Percentiles rank a stretch among this genome's conserved stretches.
phyloP scores from a whole-genome alignment of 1,140 invertebrate species.

The Watersipora subatra region DNA sequence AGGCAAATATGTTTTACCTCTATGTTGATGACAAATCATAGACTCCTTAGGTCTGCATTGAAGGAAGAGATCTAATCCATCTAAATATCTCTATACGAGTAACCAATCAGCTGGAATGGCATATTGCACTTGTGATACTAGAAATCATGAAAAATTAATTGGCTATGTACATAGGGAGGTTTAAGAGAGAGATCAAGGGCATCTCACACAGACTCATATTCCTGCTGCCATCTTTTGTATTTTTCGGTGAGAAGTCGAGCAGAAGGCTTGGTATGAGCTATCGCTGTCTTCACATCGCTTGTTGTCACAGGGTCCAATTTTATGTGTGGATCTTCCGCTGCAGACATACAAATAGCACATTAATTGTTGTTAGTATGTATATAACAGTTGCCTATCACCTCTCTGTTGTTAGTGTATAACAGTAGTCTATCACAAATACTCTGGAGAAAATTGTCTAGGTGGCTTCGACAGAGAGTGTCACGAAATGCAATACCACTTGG shows the following conservation, averaged over 20 bases:
- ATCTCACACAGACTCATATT: constrained; percentile 43
- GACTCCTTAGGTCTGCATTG: too few species aligned
- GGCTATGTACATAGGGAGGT: too few species aligned
- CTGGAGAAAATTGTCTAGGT: too few species aligned
- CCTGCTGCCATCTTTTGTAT: constrained; percentile 43
- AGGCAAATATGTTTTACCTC: too few species aligned
- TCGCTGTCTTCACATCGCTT: constrained; percentile 40
- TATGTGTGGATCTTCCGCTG: constrained; percentile 37
- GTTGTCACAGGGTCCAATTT: constrained; percentile 42
- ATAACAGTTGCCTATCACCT: background rate
- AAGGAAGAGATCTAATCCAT: too few species aligned
- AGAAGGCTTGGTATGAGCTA: constrained; percentile 43
- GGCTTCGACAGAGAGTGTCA: too few species aligned
- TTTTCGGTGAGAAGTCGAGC: constrained; percentile 37
- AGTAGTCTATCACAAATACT: background rate
- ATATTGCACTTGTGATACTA: too few species aligned
- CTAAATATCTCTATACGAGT: too few species aligned
- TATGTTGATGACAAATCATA: too few species aligned
- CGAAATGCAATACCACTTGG: too few species aligned
- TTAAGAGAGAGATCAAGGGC: background rate
- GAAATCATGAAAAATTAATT: too few species aligned
- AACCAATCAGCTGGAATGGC: too few species aligned
- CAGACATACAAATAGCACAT: constrained; percentile 8
- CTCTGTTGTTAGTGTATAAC: background rate
- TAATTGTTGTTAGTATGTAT: background rate